Conservation (phyloP, 2,888 invertebrate genomes). For the Drosophila mulleri region DNA sequence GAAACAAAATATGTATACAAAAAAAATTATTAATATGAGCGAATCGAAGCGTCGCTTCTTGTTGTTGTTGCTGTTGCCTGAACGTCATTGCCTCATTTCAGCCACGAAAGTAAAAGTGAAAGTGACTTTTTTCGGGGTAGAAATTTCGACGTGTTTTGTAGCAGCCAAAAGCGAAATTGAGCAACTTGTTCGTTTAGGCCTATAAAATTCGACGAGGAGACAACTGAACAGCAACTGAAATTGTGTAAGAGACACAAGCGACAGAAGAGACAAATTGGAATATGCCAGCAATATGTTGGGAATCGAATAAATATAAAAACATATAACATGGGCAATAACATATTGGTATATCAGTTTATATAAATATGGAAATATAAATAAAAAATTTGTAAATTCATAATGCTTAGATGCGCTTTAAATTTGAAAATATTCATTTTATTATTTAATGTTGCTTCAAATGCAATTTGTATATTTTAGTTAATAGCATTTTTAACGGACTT, state of each 20-base stretch:
- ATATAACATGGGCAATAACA: too few relatives aligned
- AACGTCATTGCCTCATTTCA: constrained; percentile 50
- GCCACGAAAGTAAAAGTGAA: constrained; percentile 81
- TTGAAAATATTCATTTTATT: too few relatives aligned
- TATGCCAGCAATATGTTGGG: too few relatives aligned
- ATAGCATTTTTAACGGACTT: too few relatives aligned
- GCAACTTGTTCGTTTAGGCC: constrained; percentile 13
- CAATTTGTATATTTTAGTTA: too few relatives aligned
- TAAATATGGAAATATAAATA: too few relatives aligned
- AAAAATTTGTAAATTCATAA: too few relatives aligned
- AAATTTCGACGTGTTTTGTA: constrained; percentile 56
- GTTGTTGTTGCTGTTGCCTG: constrained; percentile 15
- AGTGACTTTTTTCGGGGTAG: constrained; percentile 62
- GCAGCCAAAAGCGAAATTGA: constrained; percentile 16
- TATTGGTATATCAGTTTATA: too few relatives aligned
- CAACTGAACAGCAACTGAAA: background rate
- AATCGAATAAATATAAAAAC: too few relatives aligned
- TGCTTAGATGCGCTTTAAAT: too few relatives aligned
- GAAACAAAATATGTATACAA: constrained; percentile 9
- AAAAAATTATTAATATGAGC: constrained; percentile 55
- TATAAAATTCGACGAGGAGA: background rate
- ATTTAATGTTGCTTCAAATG: too few relatives aligned
- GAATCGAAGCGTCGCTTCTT: constrained; percentile 30
- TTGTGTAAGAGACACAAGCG: constrained; percentile 8
- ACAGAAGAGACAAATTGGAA: background rate